Conservation (phyloP, 2,888 invertebrate species). For the Julus scanicus region DNA sequence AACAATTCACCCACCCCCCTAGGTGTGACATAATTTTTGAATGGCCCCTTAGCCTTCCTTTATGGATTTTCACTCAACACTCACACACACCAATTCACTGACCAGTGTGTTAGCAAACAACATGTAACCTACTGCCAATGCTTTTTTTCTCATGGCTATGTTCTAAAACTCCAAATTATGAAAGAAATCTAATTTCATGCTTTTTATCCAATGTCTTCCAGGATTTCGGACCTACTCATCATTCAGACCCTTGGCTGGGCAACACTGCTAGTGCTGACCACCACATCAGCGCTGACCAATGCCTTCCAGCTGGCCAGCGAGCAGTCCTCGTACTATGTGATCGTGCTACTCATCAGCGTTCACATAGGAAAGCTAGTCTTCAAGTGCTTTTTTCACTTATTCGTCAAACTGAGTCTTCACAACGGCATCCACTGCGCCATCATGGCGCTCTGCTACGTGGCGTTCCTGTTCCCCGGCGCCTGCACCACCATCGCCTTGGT, state of each 20-base stretch:
- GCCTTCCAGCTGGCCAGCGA: not conserved
- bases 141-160: no score
- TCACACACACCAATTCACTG: no score
- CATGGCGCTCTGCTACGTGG: not conserved
- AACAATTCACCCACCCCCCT: no score
- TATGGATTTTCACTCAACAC: no score
- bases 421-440: not conserved
- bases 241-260: not conserved
- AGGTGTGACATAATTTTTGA: no score
- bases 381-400: not conserved
- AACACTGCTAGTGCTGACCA: not conserved
- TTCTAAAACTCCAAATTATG: not conserved
- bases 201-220: not conserved
- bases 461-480: not conserved
- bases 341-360: not conserved
- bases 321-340: not conserved
- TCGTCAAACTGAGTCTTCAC: not conserved
- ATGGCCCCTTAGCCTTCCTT: no score
- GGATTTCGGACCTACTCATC: not conserved
- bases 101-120: no score
- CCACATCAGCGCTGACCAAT: not conserved
- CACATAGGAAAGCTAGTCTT: not conserved
- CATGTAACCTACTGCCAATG: no score
- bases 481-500: not conserved
- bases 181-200: not conserved